phyloP scores from a whole-genome alignment of 2,113 vertebrate species.

The Zingel zingel region DNA sequence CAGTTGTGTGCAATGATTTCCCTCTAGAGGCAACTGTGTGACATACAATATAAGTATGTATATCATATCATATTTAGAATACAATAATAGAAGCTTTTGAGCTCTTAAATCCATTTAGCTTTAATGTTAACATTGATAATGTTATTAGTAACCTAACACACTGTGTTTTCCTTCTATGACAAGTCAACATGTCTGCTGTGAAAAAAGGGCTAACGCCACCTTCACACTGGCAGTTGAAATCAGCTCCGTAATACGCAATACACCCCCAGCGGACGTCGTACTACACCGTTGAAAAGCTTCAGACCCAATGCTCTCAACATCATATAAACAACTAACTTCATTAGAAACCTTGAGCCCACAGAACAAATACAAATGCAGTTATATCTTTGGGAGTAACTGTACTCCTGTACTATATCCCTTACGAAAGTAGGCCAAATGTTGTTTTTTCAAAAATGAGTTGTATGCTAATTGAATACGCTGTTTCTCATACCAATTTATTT shows the following conservation, averaged over 20 bases:
- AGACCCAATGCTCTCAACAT: neutral
- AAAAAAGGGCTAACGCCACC: neutral
- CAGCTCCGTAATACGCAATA: too few species aligned
- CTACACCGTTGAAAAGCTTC: too few species aligned
- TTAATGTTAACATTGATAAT: neutral
- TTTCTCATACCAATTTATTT: too few species aligned
- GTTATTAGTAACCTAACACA: neutral
- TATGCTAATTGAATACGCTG: too few species aligned
- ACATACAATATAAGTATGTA: neutral
- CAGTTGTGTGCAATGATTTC: conserved; percentile 35
- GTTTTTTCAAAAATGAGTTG: too few species aligned
- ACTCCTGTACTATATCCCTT: too few species aligned
- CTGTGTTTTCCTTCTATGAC: neutral
- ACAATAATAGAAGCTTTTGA: too few species aligned
- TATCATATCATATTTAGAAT: neutral
- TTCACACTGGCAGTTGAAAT: too few species aligned
- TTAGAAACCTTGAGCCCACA: neutral
- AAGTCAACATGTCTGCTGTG: neutral
- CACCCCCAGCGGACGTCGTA: too few species aligned
- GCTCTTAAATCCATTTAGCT: neutral
- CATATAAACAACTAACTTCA: neutral
- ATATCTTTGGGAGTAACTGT: too few species aligned
- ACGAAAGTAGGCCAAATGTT: too few species aligned
- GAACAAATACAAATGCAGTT: neutral
- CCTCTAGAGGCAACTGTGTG: conserved; percentile 63